Conservation (phyloP, 2,113 vertebrate genomes). For the Labeo catla region DNA sequence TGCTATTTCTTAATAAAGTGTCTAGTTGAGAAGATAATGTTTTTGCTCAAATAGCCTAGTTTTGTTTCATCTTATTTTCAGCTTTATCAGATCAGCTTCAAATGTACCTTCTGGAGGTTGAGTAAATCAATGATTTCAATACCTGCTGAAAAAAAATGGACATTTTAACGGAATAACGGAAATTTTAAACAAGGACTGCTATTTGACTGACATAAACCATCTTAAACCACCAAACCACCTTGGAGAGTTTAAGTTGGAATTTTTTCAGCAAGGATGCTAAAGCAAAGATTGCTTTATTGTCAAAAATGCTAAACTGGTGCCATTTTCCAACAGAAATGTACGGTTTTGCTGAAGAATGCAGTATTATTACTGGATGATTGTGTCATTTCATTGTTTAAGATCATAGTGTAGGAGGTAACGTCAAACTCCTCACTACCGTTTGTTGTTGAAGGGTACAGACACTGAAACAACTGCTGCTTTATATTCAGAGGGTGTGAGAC, state of each 20-base stretch:
- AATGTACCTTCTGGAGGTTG: neutral
- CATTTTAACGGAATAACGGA: too few species aligned
- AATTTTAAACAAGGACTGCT: neutral
- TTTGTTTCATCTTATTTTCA: neutral
- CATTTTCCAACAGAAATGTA: neutral
- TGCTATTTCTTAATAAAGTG: neutral
- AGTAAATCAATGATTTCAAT: neutral
- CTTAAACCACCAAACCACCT: neutral
- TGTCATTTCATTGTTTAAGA: constrained; percentile 1
- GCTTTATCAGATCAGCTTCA: neutral
- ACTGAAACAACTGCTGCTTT: constrained; percentile 21
- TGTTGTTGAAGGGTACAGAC: neutral
- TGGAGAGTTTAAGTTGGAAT: neutral
- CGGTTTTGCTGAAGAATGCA: neutral
- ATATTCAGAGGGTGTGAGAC: constrained; percentile 40
- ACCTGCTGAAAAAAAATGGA: neutral
- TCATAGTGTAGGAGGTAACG: neutral
- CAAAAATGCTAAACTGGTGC: neutral
- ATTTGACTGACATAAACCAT: neutral
- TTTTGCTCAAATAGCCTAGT: neutral
- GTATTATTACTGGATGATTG: neutral
- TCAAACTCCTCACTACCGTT: neutral
- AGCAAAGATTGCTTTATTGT: neutral
- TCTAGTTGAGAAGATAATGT: neutral
- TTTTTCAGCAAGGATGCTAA: neutral